Percentiles rank a stretch among this genome's conserved stretches.
phyloP scores from a whole-genome alignment of 1,140 invertebrate species.

The Stratiolaelaps scimitus region DNA sequence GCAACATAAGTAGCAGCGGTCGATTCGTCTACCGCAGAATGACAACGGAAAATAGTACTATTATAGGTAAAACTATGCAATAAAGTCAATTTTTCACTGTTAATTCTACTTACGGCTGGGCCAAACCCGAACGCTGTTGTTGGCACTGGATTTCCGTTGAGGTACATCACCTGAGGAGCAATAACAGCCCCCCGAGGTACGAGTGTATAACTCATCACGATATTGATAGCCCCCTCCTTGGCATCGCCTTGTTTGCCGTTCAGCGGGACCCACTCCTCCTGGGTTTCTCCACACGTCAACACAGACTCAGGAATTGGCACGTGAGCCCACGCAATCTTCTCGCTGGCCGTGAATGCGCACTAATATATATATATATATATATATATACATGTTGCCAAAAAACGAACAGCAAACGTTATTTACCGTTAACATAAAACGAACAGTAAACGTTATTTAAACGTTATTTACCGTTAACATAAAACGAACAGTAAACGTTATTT shows the following conservation, averaged over 20 bases:
- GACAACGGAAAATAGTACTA: no score
- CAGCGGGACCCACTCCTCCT: constrained; percentile 83
- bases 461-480: no score
- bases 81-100: no score
- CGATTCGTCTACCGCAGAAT: no score
- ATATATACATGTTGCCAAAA: constrained; percentile 26
- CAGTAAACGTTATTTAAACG: no score
- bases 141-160: constrained; percentile 13
- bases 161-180: constrained; percentile 26
- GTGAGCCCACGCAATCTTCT: constrained; percentile 81
- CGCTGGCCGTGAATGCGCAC: constrained; percentile 86
- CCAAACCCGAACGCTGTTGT: constrained; percentile 14
- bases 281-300: constrained; percentile 61
- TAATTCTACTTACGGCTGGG: not conserved
- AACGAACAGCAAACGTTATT: no score
- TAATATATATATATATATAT: constrained; percentile 36
- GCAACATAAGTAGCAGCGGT: no score
- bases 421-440: no score
- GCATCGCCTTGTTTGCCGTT: constrained; percentile 84
- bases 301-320: constrained; percentile 62
- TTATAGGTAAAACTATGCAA: not conserved
- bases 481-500: no score
- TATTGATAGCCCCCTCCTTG: constrained; percentile 64
- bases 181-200: constrained; percentile 39
- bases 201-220: constrained; percentile 52